phyloP scores from a whole-genome alignment of 2,797 vertebrate genomes.

The Cichlasoma orientale region DNA sequence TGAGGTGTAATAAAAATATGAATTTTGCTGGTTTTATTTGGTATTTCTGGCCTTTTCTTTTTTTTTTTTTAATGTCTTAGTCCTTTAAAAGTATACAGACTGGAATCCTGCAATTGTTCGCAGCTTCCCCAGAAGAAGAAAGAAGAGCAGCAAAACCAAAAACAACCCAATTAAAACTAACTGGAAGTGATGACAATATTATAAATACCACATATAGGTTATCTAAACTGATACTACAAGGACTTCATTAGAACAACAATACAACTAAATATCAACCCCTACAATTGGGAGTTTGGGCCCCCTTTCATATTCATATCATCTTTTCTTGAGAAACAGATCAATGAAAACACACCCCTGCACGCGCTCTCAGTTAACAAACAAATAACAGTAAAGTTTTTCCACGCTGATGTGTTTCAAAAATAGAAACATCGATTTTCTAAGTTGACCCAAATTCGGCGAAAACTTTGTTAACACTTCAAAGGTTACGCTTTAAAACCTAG shows the following conservation, averaged over 20 bases:
- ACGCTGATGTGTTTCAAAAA: background rate
- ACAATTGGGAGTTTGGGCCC: background rate
- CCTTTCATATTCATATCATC: background rate
- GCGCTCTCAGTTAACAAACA: background rate
- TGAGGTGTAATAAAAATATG: background rate
- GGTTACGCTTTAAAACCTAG: background rate
- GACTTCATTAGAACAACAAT: background rate
- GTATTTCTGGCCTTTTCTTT: too few relatives aligned
- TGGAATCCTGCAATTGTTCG: background rate
- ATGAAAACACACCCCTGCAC: background rate
- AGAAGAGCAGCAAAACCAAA: rapidly evolving
- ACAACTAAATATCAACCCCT: rapidly evolving
- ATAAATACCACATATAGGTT: background rate
- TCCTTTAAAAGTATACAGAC: background rate
- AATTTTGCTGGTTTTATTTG: too few relatives aligned
- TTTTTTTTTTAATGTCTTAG: too few relatives aligned
- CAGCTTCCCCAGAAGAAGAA: background rate
- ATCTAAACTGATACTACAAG: background rate
- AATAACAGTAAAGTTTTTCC: background rate
- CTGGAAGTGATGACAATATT: background rate
- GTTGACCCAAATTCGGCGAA: background rate
- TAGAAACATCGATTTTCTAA: background rate
- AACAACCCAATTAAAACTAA: background rate
- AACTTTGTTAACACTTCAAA: background rate
- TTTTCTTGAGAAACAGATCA: background rate